Base-by-base conservation (phyloP, 1,140 invertebrate genomes). In the Heliconius nattereri region DNA sequence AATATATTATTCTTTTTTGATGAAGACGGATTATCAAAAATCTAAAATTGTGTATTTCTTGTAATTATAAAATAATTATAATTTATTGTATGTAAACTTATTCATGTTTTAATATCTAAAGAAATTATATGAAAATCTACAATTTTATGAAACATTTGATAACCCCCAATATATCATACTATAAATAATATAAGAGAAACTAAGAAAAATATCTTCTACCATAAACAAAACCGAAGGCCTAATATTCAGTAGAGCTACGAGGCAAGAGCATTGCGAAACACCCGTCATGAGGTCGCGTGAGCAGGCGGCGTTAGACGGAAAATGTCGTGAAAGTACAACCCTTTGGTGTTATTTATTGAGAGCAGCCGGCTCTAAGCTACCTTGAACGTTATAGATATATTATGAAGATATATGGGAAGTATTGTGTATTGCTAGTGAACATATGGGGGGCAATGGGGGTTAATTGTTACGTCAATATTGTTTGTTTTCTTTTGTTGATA, bases 281-380 rank as follows among this genome's bases (percentile, higher is more conserved):
- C 77, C 57, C 49, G 76, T 81, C 73, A 81, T 84, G 60, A 35
- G 78, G 79, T 93, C 83, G 90, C 92, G 92, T 93, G 92, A 86
- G 88, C 85, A 76, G 86, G 80, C 73, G 83, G 83, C 90, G 87
- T 93, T 93, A 93, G 85, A 84, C 86, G 74, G 71, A 74, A 78
- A 78, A 78, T 60, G 76, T 81, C 78, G 81, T 75, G 71, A 80
- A 82, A 79, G 76, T 76, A 80, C 86, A 90, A 92, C 90, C 90
- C 91, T 91, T 93, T 90, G 85, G 85, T 84, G 90, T 92, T 91
- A 91, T 92, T 92, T 92, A 92, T 92, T 71, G 79, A 88, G 85
- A 87, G 85, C 89, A 85, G 82, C 83, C 81, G 81, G 83, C 76
- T 82, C 79, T 79, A 83, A 83, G 79, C 73, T 75, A 71, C 71